phyloP scores from a whole-genome alignment of 2,113 vertebrate species.

The Myrmecophaga tridactyla region DNA sequence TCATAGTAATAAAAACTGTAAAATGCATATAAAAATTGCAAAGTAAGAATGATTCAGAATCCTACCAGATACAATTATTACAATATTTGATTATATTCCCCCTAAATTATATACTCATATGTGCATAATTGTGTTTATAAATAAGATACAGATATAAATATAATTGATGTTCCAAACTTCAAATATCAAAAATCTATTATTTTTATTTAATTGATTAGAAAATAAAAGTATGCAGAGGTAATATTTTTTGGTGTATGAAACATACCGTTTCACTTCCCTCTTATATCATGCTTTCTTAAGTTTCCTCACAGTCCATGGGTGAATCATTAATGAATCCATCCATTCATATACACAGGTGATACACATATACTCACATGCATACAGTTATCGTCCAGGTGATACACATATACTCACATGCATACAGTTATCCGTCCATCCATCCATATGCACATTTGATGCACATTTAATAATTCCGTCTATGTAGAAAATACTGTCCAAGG shows the following conservation, averaged over 20 bases:
- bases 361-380: background rate
- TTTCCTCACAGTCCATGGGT: background rate
- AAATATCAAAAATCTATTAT: background rate
- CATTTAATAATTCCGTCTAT: background rate
- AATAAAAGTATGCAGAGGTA: background rate
- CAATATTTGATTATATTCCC: background rate
- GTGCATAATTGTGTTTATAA: background rate
- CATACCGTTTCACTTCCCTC: background rate
- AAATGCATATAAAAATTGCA: background rate
- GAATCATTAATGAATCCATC: background rate
- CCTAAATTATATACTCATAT: background rate
- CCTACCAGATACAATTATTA: background rate
- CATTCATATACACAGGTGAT: background rate
- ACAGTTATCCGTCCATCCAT: background rate
- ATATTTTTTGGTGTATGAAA: background rate
- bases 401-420: background rate
- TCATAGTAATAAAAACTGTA: background rate
- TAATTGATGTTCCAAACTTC: background rate
- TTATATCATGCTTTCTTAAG: background rate
- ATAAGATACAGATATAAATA: background rate
- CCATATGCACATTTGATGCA: background rate
- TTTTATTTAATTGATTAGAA: background rate
- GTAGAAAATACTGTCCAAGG: background rate
- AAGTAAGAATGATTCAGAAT: slow-evolving; percentile 10
- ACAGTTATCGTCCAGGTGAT: background rate